Percentiles rank a stretch among this genome's conserved stretches.
These are phyloP conservation scores for Antitype chi DNA, from an alignment of 2,888 invertebrate genomes.

Conservation along the genomic window DNA sequence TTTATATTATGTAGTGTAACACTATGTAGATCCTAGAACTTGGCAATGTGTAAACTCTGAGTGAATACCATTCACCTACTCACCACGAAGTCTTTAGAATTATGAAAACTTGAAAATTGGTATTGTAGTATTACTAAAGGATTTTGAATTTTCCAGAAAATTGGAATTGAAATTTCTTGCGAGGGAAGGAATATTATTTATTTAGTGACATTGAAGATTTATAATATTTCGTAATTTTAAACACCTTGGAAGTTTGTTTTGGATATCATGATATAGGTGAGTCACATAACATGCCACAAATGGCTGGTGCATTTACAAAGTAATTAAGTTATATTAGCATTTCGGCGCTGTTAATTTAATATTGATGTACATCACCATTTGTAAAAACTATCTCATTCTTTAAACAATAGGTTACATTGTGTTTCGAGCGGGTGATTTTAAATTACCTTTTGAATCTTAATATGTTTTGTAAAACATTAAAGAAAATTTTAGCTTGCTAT, in stretches of 20 bases:
- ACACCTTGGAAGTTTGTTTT: constrained; percentile 28
- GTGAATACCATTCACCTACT: not conserved
- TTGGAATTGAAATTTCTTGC: not conserved
- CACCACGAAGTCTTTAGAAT: not conserved
- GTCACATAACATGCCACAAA: constrained; percentile 59
- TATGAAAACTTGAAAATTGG: not conserved
- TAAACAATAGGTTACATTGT: constrained; percentile 7
- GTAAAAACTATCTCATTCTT: constrained; percentile 45
- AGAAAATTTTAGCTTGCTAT: constrained; percentile 27
- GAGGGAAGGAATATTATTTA: not conserved
- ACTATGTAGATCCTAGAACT: constrained; percentile 20
- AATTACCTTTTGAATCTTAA: constrained; percentile 2
- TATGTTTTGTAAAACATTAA: constrained; percentile 11
- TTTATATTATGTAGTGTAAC: not conserved
- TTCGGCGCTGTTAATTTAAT: constrained; percentile 56
- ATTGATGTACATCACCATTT: constrained; percentile 51
- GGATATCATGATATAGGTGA: constrained; percentile 41
- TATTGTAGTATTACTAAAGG: not conserved
- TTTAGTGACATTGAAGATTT: constrained; percentile 11
- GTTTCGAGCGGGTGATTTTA: constrained; percentile 4
- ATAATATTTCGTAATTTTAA: constrained; percentile 34
- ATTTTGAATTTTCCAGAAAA: not conserved
- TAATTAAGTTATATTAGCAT: constrained; percentile 69
- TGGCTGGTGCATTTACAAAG: constrained; percentile 62
- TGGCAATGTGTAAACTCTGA: not conserved